phyloP scores from a whole-genome alignment of 2,113 vertebrate genomes.

The Lynx canadensis region DNA sequence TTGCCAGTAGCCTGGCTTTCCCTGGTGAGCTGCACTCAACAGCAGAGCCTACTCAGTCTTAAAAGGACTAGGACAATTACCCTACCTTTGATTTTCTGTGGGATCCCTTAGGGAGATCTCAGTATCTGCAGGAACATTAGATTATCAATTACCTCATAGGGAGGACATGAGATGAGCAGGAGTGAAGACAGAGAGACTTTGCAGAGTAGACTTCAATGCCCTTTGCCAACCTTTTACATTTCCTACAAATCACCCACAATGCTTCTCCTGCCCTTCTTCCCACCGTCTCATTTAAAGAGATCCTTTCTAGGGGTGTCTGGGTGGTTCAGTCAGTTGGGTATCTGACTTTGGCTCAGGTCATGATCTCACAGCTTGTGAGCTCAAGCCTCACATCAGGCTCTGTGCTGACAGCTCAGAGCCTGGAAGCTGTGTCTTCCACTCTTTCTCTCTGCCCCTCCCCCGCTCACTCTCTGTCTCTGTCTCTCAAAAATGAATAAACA shows the following conservation, averaged over 20 bases:
- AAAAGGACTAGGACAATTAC: not conserved
- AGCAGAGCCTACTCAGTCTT: not conserved
- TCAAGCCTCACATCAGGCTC: too few species aligned
- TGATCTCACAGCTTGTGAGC: too few species aligned
- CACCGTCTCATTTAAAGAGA: not conserved
- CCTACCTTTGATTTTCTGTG: not conserved
- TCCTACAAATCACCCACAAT: not conserved
- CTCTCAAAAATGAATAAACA: too few species aligned
- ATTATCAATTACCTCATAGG: not conserved
- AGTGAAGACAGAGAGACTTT: not conserved
- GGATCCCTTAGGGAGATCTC: not conserved
- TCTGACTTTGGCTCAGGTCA: too few species aligned
- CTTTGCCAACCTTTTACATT: not conserved
- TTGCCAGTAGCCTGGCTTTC: not conserved
- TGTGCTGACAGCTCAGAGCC: too few species aligned
- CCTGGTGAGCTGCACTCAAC: not conserved
- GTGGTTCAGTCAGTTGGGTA: too few species aligned
- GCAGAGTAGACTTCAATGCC: not conserved
- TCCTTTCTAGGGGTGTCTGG: not conserved
- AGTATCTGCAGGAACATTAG: not conserved
- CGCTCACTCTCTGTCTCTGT: too few species aligned
- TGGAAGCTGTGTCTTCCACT: too few species aligned
- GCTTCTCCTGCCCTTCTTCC: not conserved
- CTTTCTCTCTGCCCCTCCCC: too few species aligned
- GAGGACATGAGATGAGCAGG: not conserved